These are phyloP conservation scores for Athrips mouffetella DNA, from an alignment of 2,888 invertebrate genomes.

Conservation along the genomic window DNA sequence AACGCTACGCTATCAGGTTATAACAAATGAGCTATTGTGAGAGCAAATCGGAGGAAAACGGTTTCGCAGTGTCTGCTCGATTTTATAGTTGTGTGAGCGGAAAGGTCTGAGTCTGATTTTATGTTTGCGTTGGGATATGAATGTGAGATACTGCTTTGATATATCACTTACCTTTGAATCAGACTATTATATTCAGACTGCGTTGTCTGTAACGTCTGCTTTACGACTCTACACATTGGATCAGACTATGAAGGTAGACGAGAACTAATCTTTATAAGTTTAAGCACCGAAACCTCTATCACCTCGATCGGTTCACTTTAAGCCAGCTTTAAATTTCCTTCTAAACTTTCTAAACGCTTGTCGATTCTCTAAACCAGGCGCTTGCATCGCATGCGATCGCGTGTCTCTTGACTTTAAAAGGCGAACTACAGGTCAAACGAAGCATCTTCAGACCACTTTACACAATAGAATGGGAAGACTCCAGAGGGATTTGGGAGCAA, in stretches of 20 bases:
- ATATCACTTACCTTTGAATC: slow-evolving; percentile 8
- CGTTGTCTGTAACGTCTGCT: background rate
- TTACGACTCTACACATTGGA: background rate
- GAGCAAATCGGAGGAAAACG: slow-evolving; percentile 69
- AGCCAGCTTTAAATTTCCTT: slow-evolving; percentile 24
- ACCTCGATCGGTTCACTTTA: slow-evolving; percentile 18
- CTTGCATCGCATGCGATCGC: slow-evolving; percentile 42
- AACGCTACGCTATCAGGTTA: slow-evolving; percentile 75
- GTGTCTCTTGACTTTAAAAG: slow-evolving; percentile 57
- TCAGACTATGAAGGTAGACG: background rate
- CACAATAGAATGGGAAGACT: slow-evolving; percentile 48
- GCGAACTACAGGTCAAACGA: slow-evolving; percentile 28
- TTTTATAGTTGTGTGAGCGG: slow-evolving; percentile 48
- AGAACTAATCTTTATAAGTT: slow-evolving; percentile 3
- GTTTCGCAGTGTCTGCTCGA: slow-evolving; percentile 63
- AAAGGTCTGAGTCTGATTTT: slow-evolving; percentile 31
- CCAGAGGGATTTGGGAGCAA: slow-evolving; percentile 55
- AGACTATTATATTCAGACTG: slow-evolving; percentile 3
- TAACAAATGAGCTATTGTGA: slow-evolving; percentile 77
- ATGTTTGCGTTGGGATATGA: slow-evolving; percentile 31
- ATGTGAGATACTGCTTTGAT: slow-evolving; percentile 14
- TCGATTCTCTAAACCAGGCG: slow-evolving; percentile 29
- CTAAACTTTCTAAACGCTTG: slow-evolving; percentile 24
- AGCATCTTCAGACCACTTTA: slow-evolving; percentile 31
- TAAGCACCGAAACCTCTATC: slow-evolving; percentile 15